These are phyloP conservation scores for Xyrichtys novacula DNA, from an alignment of 2,797 vertebrate species.

Conservation along the genomic window DNA sequence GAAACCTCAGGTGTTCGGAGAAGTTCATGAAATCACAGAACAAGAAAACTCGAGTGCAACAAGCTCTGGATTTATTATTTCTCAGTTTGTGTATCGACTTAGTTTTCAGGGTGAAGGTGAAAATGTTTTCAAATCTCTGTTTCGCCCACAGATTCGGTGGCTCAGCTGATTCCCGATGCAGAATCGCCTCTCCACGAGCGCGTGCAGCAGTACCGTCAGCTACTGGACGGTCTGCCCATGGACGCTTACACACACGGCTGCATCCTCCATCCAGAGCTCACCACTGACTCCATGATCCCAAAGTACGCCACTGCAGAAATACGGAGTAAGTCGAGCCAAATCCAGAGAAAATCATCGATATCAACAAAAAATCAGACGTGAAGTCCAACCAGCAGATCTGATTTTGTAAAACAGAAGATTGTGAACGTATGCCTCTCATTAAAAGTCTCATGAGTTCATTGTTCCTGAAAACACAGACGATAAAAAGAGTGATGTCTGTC, in stretches of 20 bases:
- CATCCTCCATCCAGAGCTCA: slow-evolving; percentile 99
- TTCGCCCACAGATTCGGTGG: slow-evolving; percentile 86
- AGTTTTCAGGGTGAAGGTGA: not conserved
- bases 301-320: slow-evolving; percentile 99
- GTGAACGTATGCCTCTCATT: not conserved
- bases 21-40: slow-evolving; percentile 1
- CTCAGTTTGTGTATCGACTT: not conserved
- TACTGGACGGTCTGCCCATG: slow-evolving; percentile 97
- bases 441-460: not conserved
- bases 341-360: not conserved
- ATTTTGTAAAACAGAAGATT: not conserved
- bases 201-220: slow-evolving; percentile 95
- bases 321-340: slow-evolving; percentile 93
- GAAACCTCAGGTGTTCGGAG: slow-evolving; percentile 25
- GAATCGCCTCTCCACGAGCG: slow-evolving; percentile 89
- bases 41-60: not conserved
- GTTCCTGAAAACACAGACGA: not conserved
- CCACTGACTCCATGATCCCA: slow-evolving; percentile 99
- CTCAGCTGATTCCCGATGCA: slow-evolving; percentile 91
- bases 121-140: slow-evolving; percentile 2
- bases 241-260: slow-evolving; percentile 99
- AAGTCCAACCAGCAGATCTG: not conserved
- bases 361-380: not conserved
- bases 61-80: not conserved
- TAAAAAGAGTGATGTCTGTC: not conserved